Evolutionary conservation across 2,888 invertebrate genomes (phyloP).

Genomic region (Drosophila fulvimacula): DNA sequence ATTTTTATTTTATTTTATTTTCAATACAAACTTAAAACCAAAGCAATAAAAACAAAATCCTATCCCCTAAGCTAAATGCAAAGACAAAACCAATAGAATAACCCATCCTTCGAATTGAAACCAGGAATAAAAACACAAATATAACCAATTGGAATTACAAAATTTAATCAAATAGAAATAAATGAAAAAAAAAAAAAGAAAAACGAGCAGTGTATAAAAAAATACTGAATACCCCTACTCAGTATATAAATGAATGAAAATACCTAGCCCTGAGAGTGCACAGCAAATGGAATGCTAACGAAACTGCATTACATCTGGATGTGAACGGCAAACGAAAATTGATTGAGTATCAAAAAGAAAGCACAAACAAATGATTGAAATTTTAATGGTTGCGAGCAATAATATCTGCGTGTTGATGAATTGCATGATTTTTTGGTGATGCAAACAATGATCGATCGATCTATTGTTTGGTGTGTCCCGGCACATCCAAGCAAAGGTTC

Average conservation of each 20-base stretch:
- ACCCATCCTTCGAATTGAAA: constrained; percentile 64
- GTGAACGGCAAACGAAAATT: constrained; percentile 48
- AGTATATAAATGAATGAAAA: constrained; percentile 15
- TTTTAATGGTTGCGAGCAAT: constrained; percentile 85
- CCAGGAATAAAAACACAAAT: neutral
- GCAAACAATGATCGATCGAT: constrained; percentile 83
- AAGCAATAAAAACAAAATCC: constrained; percentile 35
- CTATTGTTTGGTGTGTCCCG: constrained; percentile 66
- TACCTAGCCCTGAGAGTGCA: constrained; percentile 67
- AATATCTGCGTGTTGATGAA: constrained; percentile 85
- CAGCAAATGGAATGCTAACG: constrained; percentile 62
- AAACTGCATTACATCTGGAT: constrained; percentile 59
- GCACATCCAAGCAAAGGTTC: constrained; percentile 65
- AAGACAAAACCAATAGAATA: constrained; percentile 84
- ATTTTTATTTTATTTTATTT: constrained; percentile 13
- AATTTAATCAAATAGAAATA: constrained; percentile 31
- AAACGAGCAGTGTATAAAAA: constrained; percentile 25
- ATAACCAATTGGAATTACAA: constrained; percentile 66
- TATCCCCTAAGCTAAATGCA: constrained; percentile 54
- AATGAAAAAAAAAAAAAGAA: constrained; percentile 15
- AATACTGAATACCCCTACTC: constrained; percentile 17
- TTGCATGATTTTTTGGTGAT: constrained; percentile 82
- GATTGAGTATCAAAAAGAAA: constrained; percentile 47
- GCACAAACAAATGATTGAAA: constrained; percentile 36
- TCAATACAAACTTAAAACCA: constrained; percentile 34